phyloP scores from a whole-genome alignment of 1,140 invertebrate species.

The Pseudoatta argentina region DNA sequence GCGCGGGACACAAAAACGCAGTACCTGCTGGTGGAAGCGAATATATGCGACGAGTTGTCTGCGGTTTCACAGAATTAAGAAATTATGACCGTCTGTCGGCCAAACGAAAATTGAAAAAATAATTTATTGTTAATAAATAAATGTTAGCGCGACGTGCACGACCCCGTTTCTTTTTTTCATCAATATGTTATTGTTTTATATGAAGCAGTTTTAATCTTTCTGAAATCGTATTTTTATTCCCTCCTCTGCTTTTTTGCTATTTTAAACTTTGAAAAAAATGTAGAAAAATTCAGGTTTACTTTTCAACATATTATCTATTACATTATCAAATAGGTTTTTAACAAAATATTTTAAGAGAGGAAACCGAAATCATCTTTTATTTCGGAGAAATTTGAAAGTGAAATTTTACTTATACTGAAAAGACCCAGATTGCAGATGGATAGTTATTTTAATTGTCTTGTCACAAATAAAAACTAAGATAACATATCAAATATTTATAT shows the following conservation, averaged over 20 bases:
- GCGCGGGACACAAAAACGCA: constrained; percentile 28
- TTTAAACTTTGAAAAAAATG: too few relatives aligned
- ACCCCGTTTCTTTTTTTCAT: background rate
- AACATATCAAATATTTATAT: background rate
- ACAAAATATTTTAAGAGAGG: too few relatives aligned
- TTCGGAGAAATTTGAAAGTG: too few relatives aligned
- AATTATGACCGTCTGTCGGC: constrained; percentile 23
- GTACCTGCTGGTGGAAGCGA: constrained; percentile 11
- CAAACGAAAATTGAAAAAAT: constrained; percentile 27
- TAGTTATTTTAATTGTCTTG: background rate
- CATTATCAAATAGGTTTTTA: too few relatives aligned
- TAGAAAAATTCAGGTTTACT: too few relatives aligned
- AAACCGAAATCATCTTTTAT: too few relatives aligned
- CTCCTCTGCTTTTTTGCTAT: too few relatives aligned
- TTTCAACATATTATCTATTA: too few relatives aligned
- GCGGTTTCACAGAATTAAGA: constrained; percentile 43
- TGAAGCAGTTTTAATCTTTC: background rate
- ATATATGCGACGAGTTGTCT: constrained; percentile 2
- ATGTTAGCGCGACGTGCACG: background rate
- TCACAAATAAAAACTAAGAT: background rate
- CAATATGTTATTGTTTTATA: background rate
- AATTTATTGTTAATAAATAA: constrained; percentile 43
- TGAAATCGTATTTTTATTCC: too few relatives aligned
- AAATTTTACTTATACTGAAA: too few relatives aligned
- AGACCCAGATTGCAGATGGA: too few relatives aligned